These are phyloP conservation scores for Onthophagus sagittarius DNA, from an alignment of 2,888 invertebrate species.

Conservation along the genomic window DNA sequence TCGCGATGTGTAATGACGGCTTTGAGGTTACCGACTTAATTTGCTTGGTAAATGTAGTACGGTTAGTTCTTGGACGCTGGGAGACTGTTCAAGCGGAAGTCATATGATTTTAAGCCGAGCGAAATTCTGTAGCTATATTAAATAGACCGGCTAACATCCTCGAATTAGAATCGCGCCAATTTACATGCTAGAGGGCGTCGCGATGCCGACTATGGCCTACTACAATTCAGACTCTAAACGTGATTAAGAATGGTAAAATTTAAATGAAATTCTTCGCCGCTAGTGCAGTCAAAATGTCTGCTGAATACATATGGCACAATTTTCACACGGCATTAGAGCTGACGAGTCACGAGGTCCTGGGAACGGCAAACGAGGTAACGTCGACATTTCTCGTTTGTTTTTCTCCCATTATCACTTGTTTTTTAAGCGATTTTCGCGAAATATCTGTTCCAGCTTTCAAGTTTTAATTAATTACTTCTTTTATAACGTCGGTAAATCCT, in stretches of 20 bases:
- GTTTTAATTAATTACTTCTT: background rate
- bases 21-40: background rate
- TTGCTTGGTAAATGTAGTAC: background rate
- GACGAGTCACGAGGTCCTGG: background rate
- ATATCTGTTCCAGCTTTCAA: background rate
- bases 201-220: background rate
- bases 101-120: constrained; percentile 5
- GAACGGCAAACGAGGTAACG: background rate
- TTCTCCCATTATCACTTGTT: background rate
- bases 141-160: constrained; percentile 3
- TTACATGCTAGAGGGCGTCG: background rate
- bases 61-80: background rate
- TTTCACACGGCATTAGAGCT: background rate
- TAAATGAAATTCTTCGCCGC: background rate
- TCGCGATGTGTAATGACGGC: background rate
- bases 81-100: background rate
- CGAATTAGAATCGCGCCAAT: constrained; percentile 6
- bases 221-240: background rate
- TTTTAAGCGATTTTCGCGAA: background rate
- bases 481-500: background rate
- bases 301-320: background rate
- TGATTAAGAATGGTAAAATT: background rate
- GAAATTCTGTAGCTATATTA: constrained; percentile 6
- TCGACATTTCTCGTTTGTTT: background rate
- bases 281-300: background rate